These are phyloP conservation scores for Gadopsis bispinosus DNA, from an alignment of 2,797 vertebrate species.

Conservation along the genomic window DNA sequence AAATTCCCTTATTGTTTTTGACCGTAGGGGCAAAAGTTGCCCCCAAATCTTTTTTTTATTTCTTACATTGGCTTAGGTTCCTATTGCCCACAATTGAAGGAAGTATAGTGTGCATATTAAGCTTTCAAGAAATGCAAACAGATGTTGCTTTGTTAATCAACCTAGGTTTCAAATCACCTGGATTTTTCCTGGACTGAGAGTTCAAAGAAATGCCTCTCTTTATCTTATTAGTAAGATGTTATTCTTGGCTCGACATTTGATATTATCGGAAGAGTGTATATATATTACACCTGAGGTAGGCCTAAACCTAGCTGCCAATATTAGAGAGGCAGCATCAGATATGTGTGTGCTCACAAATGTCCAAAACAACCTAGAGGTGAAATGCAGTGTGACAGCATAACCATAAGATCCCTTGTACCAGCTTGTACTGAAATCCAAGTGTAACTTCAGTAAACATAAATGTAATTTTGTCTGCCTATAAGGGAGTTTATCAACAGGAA, in stretches of 20 bases:
- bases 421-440: background rate
- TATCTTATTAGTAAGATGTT: background rate
- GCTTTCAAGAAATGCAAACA: background rate
- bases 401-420: background rate
- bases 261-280: background rate
- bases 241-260: background rate
- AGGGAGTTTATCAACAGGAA: background rate
- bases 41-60: no score
- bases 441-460: constrained; percentile 9
- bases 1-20: no score
- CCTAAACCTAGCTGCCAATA: background rate
- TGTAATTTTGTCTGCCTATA: background rate
- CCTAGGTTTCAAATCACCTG: background rate
- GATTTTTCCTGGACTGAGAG: background rate
- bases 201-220: background rate
- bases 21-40: no score
- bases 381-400: background rate
- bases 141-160: constrained; percentile 1
- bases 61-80: no score
- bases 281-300: background rate
- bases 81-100: background rate
- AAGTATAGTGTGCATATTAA: background rate
- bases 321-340: background rate
- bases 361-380: constrained; percentile 2
- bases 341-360: constrained; percentile 4